Evolutionary conservation across 2,797 vertebrate species (phyloP).

Genomic region (Hydrolagus colliei): DNA sequence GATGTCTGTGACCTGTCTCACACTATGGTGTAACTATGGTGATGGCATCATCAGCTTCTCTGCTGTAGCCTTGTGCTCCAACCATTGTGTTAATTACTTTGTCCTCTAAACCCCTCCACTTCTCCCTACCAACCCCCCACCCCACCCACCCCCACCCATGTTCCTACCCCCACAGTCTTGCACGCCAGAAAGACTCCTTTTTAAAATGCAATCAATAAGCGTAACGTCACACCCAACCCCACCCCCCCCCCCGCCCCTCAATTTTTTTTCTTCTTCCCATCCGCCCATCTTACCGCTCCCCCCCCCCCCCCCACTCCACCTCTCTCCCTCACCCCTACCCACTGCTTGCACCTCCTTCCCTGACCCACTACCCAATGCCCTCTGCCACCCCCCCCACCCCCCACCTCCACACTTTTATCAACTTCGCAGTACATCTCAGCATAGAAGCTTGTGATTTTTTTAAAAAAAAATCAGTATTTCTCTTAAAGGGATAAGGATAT

Average conservation of each 20-base stretch:
- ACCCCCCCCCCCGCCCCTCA: too few species aligned
- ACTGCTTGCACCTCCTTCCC: too few species aligned
- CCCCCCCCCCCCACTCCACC: too few species aligned
- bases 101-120: neutral
- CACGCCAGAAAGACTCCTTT: too few species aligned
- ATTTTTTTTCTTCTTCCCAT: too few species aligned
- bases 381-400: too few species aligned
- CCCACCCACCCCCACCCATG: too few species aligned
- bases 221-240: neutral
- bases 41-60: conserved; percentile 52
- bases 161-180: too few species aligned
- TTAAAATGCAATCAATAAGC: conserved; percentile 21
- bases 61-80: conserved; percentile 44
- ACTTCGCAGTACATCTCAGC: conserved; percentile 43
- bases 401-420: neutral
- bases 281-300: too few species aligned
- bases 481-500: conserved; percentile 63
- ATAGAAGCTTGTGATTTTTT: conserved; percentile 40
- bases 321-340: too few species aligned
- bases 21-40: conserved; percentile 52
- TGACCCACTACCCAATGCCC: too few species aligned
- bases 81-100: conserved; percentile 29
- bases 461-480: conserved; percentile 52
- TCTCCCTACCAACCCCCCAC: neutral
- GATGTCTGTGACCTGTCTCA: conserved; percentile 44